These are phyloP conservation scores for Morone chrysops DNA, from an alignment of 2,113 vertebrate genomes.

Conservation along the genomic window DNA sequence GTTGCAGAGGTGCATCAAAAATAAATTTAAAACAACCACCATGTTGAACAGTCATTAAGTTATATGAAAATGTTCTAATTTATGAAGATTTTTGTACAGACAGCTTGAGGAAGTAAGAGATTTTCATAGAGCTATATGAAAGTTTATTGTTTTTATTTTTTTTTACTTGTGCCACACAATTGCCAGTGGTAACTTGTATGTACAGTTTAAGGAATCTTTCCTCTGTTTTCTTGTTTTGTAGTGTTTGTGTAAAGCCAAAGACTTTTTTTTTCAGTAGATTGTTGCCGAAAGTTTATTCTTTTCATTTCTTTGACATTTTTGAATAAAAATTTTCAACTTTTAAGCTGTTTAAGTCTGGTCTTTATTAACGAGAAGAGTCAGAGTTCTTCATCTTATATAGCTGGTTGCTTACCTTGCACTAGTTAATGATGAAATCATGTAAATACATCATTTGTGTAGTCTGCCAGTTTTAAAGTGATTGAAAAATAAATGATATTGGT, in stretches of 20 bases:
- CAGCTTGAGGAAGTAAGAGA: conserved; percentile 90
- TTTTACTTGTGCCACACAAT: conserved; percentile 95
- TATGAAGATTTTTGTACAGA: conserved; percentile 99
- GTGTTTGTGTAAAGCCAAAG: conserved; percentile 94
- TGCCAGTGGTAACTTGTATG: conserved; percentile 97
- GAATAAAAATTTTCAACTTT: conserved; percentile 89
- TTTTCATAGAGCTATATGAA: conserved; percentile 99
- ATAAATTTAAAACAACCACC: conserved; percentile 88
- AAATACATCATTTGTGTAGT: not conserved
- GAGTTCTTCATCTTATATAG: not conserved
- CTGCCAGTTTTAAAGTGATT: not conserved
- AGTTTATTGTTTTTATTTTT: conserved; percentile 90
- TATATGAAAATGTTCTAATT: conserved; percentile 97
- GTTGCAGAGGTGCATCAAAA: conserved; percentile 90
- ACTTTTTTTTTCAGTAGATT: conserved; percentile 90
- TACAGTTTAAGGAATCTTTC: conserved; percentile 93
- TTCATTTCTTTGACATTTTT: conserved; percentile 94
- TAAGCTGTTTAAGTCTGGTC: not conserved
- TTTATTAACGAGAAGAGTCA: not conserved
- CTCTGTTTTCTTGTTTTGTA: conserved; percentile 94
- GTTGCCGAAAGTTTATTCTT: conserved; percentile 92
- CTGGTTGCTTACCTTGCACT: not conserved
- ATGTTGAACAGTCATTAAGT: conserved; percentile 99
- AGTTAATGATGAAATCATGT: not conserved
- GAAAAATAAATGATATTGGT: conserved; percentile 9